Percentiles rank a stretch among this genome's conserved stretches.
Evolutionary conservation across 2,888 invertebrate species (phyloP).

Genomic region (Muschampia plurimacula): DNA sequence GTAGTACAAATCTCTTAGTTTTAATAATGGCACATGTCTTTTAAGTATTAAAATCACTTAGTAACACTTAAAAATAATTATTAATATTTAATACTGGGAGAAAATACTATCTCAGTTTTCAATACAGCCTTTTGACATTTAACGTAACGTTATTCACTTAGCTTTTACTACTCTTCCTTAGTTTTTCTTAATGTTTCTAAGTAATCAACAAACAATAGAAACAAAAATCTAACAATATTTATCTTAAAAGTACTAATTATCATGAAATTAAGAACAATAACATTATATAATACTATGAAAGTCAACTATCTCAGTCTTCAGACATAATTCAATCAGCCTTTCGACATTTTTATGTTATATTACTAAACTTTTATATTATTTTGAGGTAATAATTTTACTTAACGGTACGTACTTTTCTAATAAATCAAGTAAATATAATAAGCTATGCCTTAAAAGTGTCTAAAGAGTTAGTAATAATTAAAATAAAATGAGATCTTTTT

Average conservation of each 20-base stretch:
- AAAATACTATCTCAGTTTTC: conserved; percentile 38
- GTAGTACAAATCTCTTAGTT: conserved; percentile 12
- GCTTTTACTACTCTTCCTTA: background rate
- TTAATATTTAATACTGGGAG: conserved; percentile 2
- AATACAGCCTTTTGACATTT: conserved; percentile 39
- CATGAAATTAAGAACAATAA: conserved; percentile 6
- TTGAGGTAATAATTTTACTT: background rate
- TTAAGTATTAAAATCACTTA: conserved; percentile 12
- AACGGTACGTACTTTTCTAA: background rate
- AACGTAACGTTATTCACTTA: background rate
- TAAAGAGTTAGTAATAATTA: background rate
- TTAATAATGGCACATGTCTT: conserved; percentile 12
- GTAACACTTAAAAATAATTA: conserved; percentile 10
- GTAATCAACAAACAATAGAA: conserved; percentile 31
- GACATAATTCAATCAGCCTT: background rate
- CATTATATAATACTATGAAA: conserved; percentile 1
- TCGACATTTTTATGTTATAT: background rate
- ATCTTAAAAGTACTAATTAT: conserved; percentile 22
- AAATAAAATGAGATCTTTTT: conserved; percentile 10
- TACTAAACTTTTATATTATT: background rate
- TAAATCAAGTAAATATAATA: conserved; percentile 1
- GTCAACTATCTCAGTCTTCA: background rate
- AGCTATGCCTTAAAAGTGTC: conserved; percentile 1
- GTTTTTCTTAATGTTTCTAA: conserved; percentile 23
- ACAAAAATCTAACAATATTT: conserved; percentile 31